phyloP scores from a whole-genome alignment of 1,140 invertebrate genomes.

The Aphaenogaster ashmeadi region DNA sequence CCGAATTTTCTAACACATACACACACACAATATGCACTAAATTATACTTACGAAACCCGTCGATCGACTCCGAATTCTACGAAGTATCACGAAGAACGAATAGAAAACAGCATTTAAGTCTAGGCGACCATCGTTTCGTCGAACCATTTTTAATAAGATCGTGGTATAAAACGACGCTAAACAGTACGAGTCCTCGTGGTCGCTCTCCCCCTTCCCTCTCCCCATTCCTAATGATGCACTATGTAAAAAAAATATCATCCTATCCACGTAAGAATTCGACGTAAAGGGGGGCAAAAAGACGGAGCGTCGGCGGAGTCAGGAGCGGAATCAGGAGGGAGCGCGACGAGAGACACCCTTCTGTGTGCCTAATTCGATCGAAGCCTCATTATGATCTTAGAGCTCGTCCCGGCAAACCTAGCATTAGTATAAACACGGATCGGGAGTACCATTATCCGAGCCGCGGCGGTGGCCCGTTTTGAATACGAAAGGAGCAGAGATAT shows the following conservation, averaged over 20 bases:
- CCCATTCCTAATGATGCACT: slow-evolving; percentile 50
- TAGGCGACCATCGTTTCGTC: slow-evolving; percentile 45
- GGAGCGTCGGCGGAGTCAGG: background rate
- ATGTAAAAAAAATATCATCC: slow-evolving; percentile 60
- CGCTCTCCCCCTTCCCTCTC: background rate
- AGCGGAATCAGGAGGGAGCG: slow-evolving; percentile 23
- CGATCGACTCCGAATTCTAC: background rate
- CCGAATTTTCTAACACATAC: background rate
- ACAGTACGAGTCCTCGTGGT: background rate
- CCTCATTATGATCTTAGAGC: slow-evolving; percentile 83
- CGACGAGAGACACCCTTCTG: slow-evolving; percentile 74
- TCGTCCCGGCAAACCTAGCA: slow-evolving; percentile 80
- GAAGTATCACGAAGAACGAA: slow-evolving; percentile 19
- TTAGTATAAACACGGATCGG: slow-evolving; percentile 84
- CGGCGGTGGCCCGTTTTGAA: slow-evolving; percentile 81
- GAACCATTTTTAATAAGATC: slow-evolving; percentile 69
- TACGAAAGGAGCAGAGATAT: slow-evolving; percentile 84
- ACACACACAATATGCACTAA: background rate
- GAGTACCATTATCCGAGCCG: slow-evolving; percentile 80
- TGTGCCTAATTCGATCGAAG: slow-evolving; percentile 82
- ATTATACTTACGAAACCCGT: background rate
- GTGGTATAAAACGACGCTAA: slow-evolving; percentile 19
- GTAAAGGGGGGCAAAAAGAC: slow-evolving; percentile 15
- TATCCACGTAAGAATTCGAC: slow-evolving; percentile 8
- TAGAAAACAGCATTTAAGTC: slow-evolving; percentile 11